Percentiles rank a stretch among this genome's conserved stretches.
phyloP scores from a whole-genome alignment of 2,113 vertebrate genomes.

The Circaetus cinerascens region DNA sequence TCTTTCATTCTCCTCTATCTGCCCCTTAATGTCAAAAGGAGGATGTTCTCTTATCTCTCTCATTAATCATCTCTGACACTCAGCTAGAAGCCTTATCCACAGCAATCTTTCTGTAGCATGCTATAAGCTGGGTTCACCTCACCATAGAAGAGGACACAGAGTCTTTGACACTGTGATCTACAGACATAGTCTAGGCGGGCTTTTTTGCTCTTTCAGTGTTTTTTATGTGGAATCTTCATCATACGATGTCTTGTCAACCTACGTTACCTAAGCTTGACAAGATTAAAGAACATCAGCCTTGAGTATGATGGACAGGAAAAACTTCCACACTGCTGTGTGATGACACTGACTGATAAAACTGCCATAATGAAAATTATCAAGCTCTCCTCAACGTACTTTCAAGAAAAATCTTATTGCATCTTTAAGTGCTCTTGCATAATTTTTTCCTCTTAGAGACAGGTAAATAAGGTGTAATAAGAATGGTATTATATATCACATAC shows the following conservation, averaged over 20 bases:
- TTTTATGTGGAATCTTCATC: background rate
- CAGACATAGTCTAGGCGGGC: background rate
- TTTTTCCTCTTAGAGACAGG: background rate
- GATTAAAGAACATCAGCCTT: conserved; percentile 13
- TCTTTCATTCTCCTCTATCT: conserved; percentile 5
- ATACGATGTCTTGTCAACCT: background rate
- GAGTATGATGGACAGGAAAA: background rate
- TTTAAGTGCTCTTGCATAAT: background rate
- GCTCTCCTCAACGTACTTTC: background rate
- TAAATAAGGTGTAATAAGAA: background rate
- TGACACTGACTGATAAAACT: background rate
- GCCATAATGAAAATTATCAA: background rate
- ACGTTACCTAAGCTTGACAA: background rate
- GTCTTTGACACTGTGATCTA: background rate
- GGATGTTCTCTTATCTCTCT: conserved; percentile 40
- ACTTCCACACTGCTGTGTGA: background rate
- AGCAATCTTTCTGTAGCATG: background rate
- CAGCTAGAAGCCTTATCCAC: conserved; percentile 3
- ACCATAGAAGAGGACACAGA: background rate
- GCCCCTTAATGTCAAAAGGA: conserved; percentile 8
- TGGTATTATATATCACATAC: background rate
- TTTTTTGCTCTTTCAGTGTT: background rate
- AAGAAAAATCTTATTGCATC: background rate
- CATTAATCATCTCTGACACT: conserved; percentile 46
- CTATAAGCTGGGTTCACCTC: background rate